Conservation (phyloP, 2,888 invertebrate genomes). For the Ferdinandea cuprea region DNA sequence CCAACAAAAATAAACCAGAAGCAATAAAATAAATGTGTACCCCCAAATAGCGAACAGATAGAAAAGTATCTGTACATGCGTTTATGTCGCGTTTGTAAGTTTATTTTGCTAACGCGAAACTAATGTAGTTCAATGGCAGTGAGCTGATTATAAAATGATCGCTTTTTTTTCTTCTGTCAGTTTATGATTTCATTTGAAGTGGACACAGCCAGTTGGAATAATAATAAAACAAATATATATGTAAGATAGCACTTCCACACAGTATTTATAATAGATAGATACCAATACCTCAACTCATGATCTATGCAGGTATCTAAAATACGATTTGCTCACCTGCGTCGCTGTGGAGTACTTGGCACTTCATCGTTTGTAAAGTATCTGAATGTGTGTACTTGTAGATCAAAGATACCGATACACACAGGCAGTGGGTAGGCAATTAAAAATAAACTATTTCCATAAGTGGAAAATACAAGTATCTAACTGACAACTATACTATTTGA, state of each 20-base stretch:
- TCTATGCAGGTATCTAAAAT: constrained; percentile 31
- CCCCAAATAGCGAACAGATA: constrained; percentile 43
- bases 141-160: constrained; percentile 41
- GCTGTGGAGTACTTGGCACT: constrained; percentile 48
- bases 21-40: constrained; percentile 65
- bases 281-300: neutral
- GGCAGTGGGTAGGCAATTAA: constrained; percentile 54
- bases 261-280: neutral
- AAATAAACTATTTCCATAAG: constrained; percentile 46
- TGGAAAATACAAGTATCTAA: constrained; percentile 19
- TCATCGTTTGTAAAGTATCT: constrained; percentile 13
- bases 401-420: constrained; percentile 60
- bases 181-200: constrained; percentile 59
- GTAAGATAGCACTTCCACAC: neutral
- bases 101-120: constrained; percentile 48
- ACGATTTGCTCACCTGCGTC: constrained; percentile 41
- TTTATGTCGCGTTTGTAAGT: constrained; percentile 3
- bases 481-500: constrained; percentile 43
- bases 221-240: neutral
- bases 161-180: constrained; percentile 14
- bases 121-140: constrained; percentile 65
- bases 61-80: constrained; percentile 34
- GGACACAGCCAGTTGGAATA: constrained; percentile 12
- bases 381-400: constrained; percentile 48
- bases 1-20: constrained; percentile 45